Evolutionary conservation across 2,888 invertebrate genomes (phyloP).

Genomic region (Physocephala rufipes): DNA sequence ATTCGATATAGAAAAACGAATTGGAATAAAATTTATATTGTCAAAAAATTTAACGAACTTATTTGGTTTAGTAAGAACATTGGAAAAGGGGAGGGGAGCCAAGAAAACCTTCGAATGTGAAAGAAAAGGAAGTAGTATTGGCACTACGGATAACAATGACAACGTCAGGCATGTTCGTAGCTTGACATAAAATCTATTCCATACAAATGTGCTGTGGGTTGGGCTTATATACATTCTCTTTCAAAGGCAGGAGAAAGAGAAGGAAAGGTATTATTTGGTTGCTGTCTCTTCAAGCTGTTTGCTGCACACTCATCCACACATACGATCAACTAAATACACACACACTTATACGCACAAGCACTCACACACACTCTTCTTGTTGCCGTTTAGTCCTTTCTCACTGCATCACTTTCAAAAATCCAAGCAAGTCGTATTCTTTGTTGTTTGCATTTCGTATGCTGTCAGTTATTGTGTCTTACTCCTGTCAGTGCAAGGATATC

Average conservation of each 20-base stretch:
- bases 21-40: too few relatives aligned
- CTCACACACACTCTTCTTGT: conserved; percentile 7
- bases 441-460: conserved; percentile 41
- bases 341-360: too few relatives aligned
- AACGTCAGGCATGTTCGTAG: conserved; percentile 58
- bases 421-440: conserved; percentile 26
- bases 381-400: conserved; percentile 19
- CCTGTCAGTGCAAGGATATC: conserved; percentile 46
- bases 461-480: conserved; percentile 39
- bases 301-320: too few relatives aligned
- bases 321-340: too few relatives aligned
- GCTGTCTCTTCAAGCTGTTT: too few relatives aligned
- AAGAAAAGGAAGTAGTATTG: not conserved
- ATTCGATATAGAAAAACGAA: too few relatives aligned
- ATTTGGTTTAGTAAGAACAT: too few relatives aligned
- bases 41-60: too few relatives aligned
- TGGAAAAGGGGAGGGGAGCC: not conserved
- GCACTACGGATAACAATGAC: conserved; percentile 38
- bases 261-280: not conserved
- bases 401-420: conserved; percentile 12
- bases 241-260: not conserved
- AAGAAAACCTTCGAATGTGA: not conserved
- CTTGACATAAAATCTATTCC: conserved; percentile 49
- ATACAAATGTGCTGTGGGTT: conserved; percentile 34
- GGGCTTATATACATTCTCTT: conserved; percentile 10